These are phyloP conservation scores for Amphipyra berbera DNA, from an alignment of 2,888 invertebrate genomes.

Conservation along the genomic window DNA sequence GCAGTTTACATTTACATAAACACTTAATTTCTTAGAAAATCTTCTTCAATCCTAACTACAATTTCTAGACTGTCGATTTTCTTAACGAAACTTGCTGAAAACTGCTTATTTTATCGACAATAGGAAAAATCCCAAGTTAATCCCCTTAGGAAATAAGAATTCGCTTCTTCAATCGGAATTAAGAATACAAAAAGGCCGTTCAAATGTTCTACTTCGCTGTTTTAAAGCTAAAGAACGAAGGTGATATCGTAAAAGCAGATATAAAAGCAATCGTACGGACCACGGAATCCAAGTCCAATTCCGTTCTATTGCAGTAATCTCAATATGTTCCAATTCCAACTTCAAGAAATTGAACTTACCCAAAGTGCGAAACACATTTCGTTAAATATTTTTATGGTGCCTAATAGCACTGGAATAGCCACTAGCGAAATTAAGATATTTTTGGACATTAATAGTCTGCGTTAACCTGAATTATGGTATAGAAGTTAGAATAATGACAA, in stretches of 20 bases:
- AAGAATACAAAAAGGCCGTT: slow-evolving; percentile 22
- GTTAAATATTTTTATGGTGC: slow-evolving; percentile 17
- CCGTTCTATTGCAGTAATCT: slow-evolving; percentile 14
- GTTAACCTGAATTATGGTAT: slow-evolving; percentile 37
- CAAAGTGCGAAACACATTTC: slow-evolving; percentile 9
- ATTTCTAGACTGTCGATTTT: too few species aligned
- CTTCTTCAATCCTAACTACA: too few species aligned
- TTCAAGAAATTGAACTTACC: slow-evolving; percentile 25
- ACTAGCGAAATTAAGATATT: slow-evolving; percentile 29
- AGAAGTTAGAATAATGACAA: slow-evolving; percentile 21
- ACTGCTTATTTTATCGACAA: too few species aligned
- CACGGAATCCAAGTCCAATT: slow-evolving; percentile 21
- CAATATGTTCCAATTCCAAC: slow-evolving; percentile 23
- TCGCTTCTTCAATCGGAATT: slow-evolving; percentile 25
- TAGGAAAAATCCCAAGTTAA: too few species aligned
- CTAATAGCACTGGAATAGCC: slow-evolving; percentile 3
- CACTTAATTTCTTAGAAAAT: too few species aligned
- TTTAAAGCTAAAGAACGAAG: slow-evolving; percentile 18
- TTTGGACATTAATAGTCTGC: slow-evolving; percentile 28
- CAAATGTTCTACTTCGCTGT: slow-evolving; percentile 15
- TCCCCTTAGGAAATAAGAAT: slow-evolving; percentile 17
- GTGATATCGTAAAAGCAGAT: slow-evolving; percentile 41
- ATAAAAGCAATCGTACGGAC: slow-evolving; percentile 30
- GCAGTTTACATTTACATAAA: too few species aligned
- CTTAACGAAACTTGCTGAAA: too few species aligned